Evolutionary conservation across 1,140 invertebrate species (phyloP), one percentile per base, ranked within the genome.

Genomic region (Zaprionus nigranus): DNA sequence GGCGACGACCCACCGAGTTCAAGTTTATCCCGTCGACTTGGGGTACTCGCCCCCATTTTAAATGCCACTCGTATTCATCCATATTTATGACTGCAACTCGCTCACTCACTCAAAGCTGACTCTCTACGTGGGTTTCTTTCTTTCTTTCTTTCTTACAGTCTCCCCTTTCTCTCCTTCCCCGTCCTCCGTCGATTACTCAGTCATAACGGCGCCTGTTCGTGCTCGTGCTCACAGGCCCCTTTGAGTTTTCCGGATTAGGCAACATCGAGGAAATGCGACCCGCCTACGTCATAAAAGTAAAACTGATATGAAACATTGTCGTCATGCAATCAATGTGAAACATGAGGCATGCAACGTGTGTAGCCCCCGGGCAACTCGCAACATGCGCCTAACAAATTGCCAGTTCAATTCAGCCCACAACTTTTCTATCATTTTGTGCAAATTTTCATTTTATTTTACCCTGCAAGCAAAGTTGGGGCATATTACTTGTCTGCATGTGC

Each of bases 211-310:
- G 59, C 40, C 72, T 49, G 59, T 63, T 70, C 66, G 66, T 73
- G 74, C 36, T 60, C 22, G 13, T 36, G 24, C 9, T 26, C 22
- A 9, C n/a, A 61, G 66, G 24, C 40, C 46, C 53, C 58, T 51
- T 54, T 51, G 12, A 67, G 61, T 58, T 74, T 77, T 73, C 53
- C 77, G 75, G 66, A 68, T 63, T 78, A 54, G 57, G 75, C 59
- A 75, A 75, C 69, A 62, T 81, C 36, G 54, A 83, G 81, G 81
- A 83, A 83, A 74, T 72, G 63, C 69, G 54, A 61, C 49, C 61
- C 80, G 68, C 81, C 81, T 67, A 82, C 80, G 58, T 82, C 76
- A 81, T 68, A 53, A 70, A 63, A 36, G 36, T 28, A 13, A 40
- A 51, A 28, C 36, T 53, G 34, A 56, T 61, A 66, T 61, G 36